These are phyloP conservation scores for Anser cygnoides DNA, from an alignment of 2,113 vertebrate genomes.

Conservation along the genomic window DNA sequence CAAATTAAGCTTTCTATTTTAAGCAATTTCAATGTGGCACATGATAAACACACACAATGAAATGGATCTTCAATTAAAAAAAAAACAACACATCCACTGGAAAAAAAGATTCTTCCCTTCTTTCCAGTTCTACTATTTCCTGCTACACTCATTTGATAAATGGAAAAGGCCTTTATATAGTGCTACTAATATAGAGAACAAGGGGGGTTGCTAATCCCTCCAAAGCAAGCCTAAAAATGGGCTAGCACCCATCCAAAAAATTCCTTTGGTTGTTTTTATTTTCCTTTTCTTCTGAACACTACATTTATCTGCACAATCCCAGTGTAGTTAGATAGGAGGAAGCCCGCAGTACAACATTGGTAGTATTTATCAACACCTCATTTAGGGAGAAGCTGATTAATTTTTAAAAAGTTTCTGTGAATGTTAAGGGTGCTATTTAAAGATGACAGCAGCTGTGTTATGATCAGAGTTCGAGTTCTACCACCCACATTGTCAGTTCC, in stretches of 20 bases:
- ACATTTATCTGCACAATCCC: not conserved
- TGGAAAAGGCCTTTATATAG: not conserved
- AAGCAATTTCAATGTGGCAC: not conserved
- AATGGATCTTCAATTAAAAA: not conserved
- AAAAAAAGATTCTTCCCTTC: not conserved
- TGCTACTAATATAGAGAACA: not conserved
- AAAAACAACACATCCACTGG: not conserved
- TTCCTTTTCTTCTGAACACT: not conserved
- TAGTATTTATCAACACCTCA: slow-evolving; percentile 37
- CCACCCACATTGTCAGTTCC: slow-evolving; percentile 29
- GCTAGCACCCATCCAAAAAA: not conserved
- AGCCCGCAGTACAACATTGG: not conserved
- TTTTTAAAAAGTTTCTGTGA: slow-evolving; percentile 1
- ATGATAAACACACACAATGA: not conserved
- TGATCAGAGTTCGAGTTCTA: slow-evolving; percentile 24
- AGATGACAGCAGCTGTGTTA: slow-evolving; percentile 39
- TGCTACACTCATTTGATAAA: not conserved
- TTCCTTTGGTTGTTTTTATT: rapidly evolving
- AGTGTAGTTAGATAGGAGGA: not conserved
- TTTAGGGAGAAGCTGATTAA: slow-evolving; percentile 36
- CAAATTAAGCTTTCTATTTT: not conserved
- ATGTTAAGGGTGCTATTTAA: slow-evolving; percentile 5
- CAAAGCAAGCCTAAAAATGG: not conserved
- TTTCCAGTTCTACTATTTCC: not conserved
- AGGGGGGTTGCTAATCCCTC: not conserved